phyloP scores from a whole-genome alignment of 2,888 invertebrate genomes.

The Drosophila pseudotakahashii region DNA sequence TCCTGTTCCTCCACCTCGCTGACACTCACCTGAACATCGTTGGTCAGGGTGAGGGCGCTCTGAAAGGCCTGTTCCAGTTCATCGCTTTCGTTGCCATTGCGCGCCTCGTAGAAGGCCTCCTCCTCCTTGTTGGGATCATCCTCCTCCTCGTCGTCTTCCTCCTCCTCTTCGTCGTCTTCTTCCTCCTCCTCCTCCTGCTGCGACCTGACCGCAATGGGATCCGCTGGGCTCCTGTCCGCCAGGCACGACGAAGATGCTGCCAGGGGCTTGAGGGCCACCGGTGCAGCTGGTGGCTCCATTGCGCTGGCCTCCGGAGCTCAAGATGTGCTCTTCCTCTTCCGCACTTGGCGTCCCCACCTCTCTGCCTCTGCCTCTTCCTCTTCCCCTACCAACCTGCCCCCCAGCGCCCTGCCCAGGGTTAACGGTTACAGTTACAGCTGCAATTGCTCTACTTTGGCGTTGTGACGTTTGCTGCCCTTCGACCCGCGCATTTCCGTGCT shows the following conservation, averaged over 20 bases:
- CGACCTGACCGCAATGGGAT: constrained; percentile 43
- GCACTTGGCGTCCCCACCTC: constrained; percentile 26
- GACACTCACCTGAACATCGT: constrained; percentile 70
- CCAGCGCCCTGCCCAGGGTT: constrained; percentile 49
- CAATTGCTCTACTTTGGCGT: constrained; percentile 70
- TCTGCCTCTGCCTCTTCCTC: constrained; percentile 18
- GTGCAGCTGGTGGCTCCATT: constrained; percentile 59
- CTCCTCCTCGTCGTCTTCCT: constrained; percentile 59
- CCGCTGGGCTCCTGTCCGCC: constrained; percentile 32
- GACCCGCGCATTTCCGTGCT: constrained; percentile 53
- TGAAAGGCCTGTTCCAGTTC: constrained; percentile 72
- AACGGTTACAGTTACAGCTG: constrained; percentile 48
- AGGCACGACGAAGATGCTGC: constrained; percentile 37
- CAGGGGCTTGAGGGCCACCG: constrained; percentile 39
- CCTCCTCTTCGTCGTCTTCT: constrained; percentile 27
- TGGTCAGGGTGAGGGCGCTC: constrained; percentile 64
- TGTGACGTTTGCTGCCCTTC: constrained; percentile 60
- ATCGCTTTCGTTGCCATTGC: constrained; percentile 75
- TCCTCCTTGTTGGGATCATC: constrained; percentile 67
- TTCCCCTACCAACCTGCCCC: constrained; percentile 40
- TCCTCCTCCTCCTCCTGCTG: constrained; percentile 54
- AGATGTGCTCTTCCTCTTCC: constrained; percentile 22
- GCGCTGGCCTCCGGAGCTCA: background rate
- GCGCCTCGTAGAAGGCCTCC: constrained; percentile 75
- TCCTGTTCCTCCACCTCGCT: constrained; percentile 40